Conservation (phyloP, 2,888 invertebrate species). For the Himalopsyche kuldschensis region DNA sequence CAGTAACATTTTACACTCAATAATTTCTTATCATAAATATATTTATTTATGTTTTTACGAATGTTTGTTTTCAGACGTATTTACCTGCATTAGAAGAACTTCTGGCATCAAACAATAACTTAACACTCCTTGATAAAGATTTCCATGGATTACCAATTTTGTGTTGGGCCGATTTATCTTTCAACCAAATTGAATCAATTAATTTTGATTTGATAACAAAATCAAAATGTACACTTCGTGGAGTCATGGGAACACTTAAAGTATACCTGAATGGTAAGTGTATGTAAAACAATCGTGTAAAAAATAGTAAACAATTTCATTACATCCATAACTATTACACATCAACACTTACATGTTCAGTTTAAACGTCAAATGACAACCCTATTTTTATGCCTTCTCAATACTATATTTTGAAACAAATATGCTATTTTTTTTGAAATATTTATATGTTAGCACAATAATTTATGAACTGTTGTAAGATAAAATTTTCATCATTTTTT, state of each 20-base stretch:
- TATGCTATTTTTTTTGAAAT: not conserved
- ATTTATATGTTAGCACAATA: not conserved
- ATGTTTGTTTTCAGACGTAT: constrained; percentile 65
- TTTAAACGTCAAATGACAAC: too few species aligned
- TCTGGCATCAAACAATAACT: constrained; percentile 75
- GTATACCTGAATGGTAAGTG: constrained; percentile 77
- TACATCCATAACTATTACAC: too few species aligned
- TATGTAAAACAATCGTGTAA: not conserved
- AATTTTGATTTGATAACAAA: constrained; percentile 77
- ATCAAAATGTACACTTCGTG: constrained; percentile 78
- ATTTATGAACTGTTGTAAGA: not conserved
- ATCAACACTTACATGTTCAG: too few species aligned
- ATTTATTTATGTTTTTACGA: too few species aligned
- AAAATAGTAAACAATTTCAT: too few species aligned
- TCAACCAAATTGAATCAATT: constrained; percentile 73
- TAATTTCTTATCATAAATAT: too few species aligned
- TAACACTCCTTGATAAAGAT: constrained; percentile 74
- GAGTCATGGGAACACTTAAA: constrained; percentile 75
- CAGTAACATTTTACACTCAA: too few species aligned
- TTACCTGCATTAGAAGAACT: constrained; percentile 76
- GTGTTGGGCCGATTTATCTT: constrained; percentile 78
- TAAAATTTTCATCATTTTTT: too few species aligned
- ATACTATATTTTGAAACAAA: not conserved
- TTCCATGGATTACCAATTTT: constrained; percentile 81
- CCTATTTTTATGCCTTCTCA: too few species aligned